Base-by-base conservation (phyloP, 2,888 invertebrate species). In the Aleiodes testaceus region DNA sequence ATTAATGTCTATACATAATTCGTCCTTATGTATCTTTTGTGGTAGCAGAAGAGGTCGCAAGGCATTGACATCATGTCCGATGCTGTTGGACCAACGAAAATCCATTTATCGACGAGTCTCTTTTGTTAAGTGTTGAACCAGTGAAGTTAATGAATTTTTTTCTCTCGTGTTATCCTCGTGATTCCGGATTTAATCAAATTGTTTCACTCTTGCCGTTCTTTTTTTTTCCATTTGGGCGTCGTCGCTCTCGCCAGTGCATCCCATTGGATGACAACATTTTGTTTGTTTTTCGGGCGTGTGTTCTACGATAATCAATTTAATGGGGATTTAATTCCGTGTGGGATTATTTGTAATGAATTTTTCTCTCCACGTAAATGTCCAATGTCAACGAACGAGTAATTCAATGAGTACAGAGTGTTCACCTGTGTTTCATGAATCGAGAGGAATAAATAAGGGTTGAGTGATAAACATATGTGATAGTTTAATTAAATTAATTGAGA, bases 221-320 rank as follows among this genome's bases (percentile, higher is more conserved):
- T 66, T 36, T 52, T 36, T 36, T 52, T 26, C 0, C 3, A 26
- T 42, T 66, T 53, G 66, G 66, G 66, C 66, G 66, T 53, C 66
- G 66, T 66, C 66, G 45, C 53, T 14, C 22, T 11, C 26, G 18
- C 47, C 49, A 55, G 26, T 26, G 26, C 26, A 26, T 26, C 3
- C 26, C 26, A 26, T 26, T 26, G 26, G 26, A 26, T 26, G 5
- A 26, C 3, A 26, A 26, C 26, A 26, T 26, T 26, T 5, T 26
- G 26, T 26, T 26, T 26, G 26, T 26, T 26, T 26, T 26, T 2
- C 26, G 26, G 26, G 26, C 26, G 26, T 26, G 3, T 2, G 3
- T 26, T 2, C 26, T 5, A 26, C 5, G 26, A 26, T 26, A 26
- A 26, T 26, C 26, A 26, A 26, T 26, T 26, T 2, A 26, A 26